Evolutionary conservation across 2,113 vertebrate genomes (phyloP).

Genomic region (Myotis davidii): DNA sequence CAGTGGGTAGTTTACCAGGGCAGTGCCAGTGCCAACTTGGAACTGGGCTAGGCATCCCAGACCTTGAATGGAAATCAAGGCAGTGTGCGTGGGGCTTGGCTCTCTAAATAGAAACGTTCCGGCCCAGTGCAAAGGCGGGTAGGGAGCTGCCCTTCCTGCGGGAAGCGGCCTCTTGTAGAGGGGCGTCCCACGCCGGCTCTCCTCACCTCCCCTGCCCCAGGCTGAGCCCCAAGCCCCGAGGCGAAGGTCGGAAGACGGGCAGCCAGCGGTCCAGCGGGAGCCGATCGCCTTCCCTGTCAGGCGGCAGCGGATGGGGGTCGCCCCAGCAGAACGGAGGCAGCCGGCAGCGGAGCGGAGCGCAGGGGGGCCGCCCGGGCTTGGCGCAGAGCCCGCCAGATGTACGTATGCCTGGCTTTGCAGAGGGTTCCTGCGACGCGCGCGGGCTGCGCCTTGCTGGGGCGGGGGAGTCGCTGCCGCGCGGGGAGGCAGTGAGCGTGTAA

Average conservation of each 20-base stretch:
- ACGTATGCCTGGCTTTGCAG: constrained; percentile 91
- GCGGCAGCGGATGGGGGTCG: constrained; percentile 86
- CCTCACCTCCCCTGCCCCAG: constrained; percentile 60
- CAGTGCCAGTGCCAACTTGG: not conserved
- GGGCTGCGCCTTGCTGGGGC: constrained; percentile 23
- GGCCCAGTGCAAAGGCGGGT: not conserved
- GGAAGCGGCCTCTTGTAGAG: not conserved
- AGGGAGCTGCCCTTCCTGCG: not conserved
- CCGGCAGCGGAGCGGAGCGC: constrained; percentile 89
- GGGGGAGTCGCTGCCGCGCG: not conserved
- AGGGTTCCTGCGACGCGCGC: constrained; percentile 65
- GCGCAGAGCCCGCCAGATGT: constrained; percentile 93
- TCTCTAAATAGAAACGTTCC: not conserved
- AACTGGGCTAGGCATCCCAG: not conserved
- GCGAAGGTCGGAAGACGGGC: constrained; percentile 88
- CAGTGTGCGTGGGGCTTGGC: not conserved
- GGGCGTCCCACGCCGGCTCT: constrained; percentile 14
- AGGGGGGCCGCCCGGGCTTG: constrained; percentile 82
- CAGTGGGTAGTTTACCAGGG: not conserved
- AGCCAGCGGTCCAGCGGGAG: constrained; percentile 88
- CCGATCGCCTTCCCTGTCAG: constrained; percentile 85
- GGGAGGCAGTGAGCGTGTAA: not conserved
- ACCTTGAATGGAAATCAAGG: not conserved
- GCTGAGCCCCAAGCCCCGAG: constrained; percentile 90
- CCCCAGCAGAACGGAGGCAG: constrained; percentile 92